phyloP scores from a whole-genome alignment of 2,113 vertebrate species.

The Antigone vipio region DNA sequence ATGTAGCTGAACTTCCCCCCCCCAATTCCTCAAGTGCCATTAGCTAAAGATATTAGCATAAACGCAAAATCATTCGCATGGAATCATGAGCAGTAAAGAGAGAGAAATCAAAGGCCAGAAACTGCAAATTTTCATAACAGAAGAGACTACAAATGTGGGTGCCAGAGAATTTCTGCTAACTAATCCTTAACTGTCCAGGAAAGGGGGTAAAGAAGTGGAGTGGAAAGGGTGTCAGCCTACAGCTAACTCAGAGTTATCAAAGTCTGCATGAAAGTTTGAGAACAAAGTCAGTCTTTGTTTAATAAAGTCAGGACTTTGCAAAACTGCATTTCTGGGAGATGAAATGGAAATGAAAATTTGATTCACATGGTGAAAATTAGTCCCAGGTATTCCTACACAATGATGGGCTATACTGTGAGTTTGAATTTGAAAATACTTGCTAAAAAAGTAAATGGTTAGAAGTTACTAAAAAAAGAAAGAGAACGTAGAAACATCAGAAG shows the following conservation, averaged over 20 bases:
- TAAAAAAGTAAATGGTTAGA: not conserved
- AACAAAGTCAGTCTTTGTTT: not conserved
- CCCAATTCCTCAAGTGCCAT: not conserved
- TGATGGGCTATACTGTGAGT: not conserved
- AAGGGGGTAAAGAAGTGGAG: not conserved
- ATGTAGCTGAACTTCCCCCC: not conserved
- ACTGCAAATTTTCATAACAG: not conserved
- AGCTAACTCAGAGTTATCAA: not conserved
- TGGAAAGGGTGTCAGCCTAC: not conserved
- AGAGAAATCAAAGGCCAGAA: not conserved
- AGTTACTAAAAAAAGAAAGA: not conserved
- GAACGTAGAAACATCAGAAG: not conserved
- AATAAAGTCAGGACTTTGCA: not conserved
- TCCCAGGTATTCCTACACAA: not conserved
- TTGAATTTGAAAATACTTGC: not conserved
- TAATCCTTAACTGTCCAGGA: not conserved
- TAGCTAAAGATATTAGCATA: not conserved
- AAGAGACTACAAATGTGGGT: not conserved
- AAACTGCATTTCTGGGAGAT: not conserved
- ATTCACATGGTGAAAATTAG: not conserved
- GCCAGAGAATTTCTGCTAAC: not conserved
- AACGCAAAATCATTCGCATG: not conserved
- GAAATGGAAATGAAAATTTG: not conserved
- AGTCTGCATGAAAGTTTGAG: not conserved
- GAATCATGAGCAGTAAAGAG: not conserved